Conservation (phyloP, 2,888 invertebrate species). For the Hemicrepidius hirtus region DNA sequence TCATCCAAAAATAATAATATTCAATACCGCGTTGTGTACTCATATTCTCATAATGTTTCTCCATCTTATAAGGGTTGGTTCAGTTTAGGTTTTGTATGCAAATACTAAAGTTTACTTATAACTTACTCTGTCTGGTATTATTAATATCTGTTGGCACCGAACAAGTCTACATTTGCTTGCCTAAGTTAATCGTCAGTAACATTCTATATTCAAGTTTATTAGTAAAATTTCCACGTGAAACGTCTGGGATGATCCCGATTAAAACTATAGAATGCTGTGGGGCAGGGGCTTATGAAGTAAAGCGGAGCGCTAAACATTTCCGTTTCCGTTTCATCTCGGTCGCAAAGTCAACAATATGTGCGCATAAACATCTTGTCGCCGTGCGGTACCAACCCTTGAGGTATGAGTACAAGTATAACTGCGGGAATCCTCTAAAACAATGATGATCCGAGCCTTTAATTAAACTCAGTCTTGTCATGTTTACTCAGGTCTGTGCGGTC, state of each 20-base stretch:
- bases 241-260: constrained; percentile 42
- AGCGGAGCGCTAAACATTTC: constrained; percentile 50
- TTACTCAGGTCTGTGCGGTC: constrained; percentile 68
- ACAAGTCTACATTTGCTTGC: constrained; percentile 12
- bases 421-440: constrained; percentile 67
- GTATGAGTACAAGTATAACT: constrained; percentile 67
- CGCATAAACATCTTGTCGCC: constrained; percentile 49
- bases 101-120: neutral
- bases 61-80: neutral
- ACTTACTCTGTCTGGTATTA: neutral
- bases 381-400: constrained; percentile 53
- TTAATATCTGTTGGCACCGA: neutral
- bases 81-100: constrained; percentile 4
- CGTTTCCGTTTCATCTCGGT: constrained; percentile 49
- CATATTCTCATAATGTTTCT: neutral
- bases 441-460: constrained; percentile 71
- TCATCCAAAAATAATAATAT: too few species aligned
- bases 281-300: constrained; percentile 38
- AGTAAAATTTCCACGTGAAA: constrained; percentile 30
- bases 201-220: constrained; percentile 15
- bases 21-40: too few species aligned
- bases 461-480: constrained; percentile 72
- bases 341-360: constrained; percentile 51
- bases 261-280: constrained; percentile 39
- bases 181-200: constrained; percentile 6